phyloP scores from a whole-genome alignment of 2,113 vertebrate genomes.

The Oryzias celebensis region DNA sequence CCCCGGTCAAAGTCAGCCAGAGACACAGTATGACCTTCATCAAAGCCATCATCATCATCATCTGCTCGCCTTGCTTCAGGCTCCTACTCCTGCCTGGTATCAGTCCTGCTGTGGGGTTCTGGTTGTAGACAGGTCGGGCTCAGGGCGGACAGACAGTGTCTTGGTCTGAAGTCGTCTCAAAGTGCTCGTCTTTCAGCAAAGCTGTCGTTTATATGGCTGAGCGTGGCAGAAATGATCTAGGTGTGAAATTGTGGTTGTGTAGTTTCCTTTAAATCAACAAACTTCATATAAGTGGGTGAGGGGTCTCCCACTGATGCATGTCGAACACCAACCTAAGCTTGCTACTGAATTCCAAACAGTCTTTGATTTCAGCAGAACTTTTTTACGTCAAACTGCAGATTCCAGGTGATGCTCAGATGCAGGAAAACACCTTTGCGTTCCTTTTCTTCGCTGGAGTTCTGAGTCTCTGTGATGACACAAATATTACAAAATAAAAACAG shows the following conservation, averaged over 20 bases:
- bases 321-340: background rate
- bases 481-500: no score
- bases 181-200: slow-evolving; percentile 38
- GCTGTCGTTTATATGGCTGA: slow-evolving; percentile 44
- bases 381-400: background rate
- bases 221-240: slow-evolving; percentile 48
- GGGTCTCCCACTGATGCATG: slow-evolving; percentile 51
- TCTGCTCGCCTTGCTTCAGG: background rate
- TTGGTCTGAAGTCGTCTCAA: slow-evolving; percentile 19
- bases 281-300: slow-evolving; percentile 67
- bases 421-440: no score
- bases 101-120: background rate
- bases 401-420: background rate
- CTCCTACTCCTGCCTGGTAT: background rate
- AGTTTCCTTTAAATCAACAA: slow-evolving; percentile 72
- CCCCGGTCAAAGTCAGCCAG: slow-evolving; percentile 24
- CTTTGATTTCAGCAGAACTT: background rate
- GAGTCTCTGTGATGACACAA: no score
- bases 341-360: background rate
- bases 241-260: slow-evolving; percentile 73
- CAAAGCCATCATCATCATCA: slow-evolving; percentile 6
- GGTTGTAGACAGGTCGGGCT: background rate
- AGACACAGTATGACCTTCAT: slow-evolving; percentile 32
- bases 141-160: background rate
- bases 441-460: no score